Evolutionary conservation across 2,113 vertebrate genomes (phyloP), one percentile per base, ranked within the genome.

Genomic region (Thamnophis sirtalis): DNA sequence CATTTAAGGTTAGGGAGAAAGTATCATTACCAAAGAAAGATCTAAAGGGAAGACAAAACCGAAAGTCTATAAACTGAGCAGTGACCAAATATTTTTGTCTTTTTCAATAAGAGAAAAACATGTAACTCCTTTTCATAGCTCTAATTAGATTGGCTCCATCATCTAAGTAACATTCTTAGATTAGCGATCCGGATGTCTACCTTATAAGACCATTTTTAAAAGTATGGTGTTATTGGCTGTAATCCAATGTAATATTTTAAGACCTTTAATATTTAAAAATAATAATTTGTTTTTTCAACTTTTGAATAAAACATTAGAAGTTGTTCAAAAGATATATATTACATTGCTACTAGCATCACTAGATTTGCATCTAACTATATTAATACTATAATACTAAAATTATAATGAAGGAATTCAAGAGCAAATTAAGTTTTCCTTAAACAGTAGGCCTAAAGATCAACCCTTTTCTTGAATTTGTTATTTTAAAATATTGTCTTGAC

Each of bases 241-340:
- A n/a, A 43, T 43, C 1, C 51, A 84, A 84, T 49, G 8, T 73
- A 48, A 53, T n/a, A 85, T 60, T 91, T 6, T 49, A 28, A 68
- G 3, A 51, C 84, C 87, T 53, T 53, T 73, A 48, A 38, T 49
- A 90, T 60, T 91, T 3, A 68, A 1, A 33, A 86, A 87, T 89
- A 91, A 87, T 91, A 90, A 0, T 80, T 63, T 92, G 96, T 94
- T 96, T 93, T 95, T 89, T 94, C 94, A 13, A 24, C 56, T 86
- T 96, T 92, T 95, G 93, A 96, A 93, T 8, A 0, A 84, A 93
- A 93, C 73, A 95, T 95, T 85, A 53, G 87, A 95, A 68, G 86
- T 90, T 84, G 92, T 95, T 96, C 94, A 95, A 95, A 94, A 95
- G 93, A 91, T 60, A 86, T 89, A 90, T 0, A 85, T 93, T 86